phyloP scores from a whole-genome alignment of 1,140 invertebrate species.

The Holotrichia oblita region DNA sequence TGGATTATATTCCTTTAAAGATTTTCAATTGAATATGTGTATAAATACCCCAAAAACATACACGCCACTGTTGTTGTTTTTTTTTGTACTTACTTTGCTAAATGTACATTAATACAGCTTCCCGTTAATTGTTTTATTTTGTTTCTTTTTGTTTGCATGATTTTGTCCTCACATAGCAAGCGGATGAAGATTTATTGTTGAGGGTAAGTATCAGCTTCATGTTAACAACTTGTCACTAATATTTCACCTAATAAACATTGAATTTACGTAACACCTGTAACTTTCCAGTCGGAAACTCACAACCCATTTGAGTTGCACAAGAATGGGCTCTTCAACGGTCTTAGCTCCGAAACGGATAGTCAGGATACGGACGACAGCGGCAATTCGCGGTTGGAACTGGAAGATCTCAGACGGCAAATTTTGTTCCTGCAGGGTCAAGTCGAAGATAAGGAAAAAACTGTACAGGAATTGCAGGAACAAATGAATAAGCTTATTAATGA shows the following conservation, averaged over 20 bases:
- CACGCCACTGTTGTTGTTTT: neutral
- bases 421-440: constrained; percentile 80
- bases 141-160: constrained; percentile 59
- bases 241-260: neutral
- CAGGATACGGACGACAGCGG: constrained; percentile 60
- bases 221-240: constrained; percentile 18
- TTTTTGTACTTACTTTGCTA: neutral
- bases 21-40: too few species aligned
- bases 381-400: constrained; percentile 70
- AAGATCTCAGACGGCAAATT: constrained; percentile 81
- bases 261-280: constrained; percentile 31
- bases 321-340: constrained; percentile 78
- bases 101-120: constrained; percentile 6
- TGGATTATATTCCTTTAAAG: too few species aligned
- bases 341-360: constrained; percentile 61
- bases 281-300: constrained; percentile 74
- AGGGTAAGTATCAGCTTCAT: constrained; percentile 64
- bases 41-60: too few species aligned
- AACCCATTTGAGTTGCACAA: constrained; percentile 83
- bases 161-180: constrained; percentile 62
- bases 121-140: constrained; percentile 51
- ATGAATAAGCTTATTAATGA: constrained; percentile 63
- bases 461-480: constrained; percentile 73
- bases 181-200: constrained; percentile 70
- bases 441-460: constrained; percentile 76